A percentile compares a stretch with the other conserved stretches of the same genome.
Conservation (phyloP, 1,140 invertebrate species). For the Trichogramma pretiosum region DNA sequence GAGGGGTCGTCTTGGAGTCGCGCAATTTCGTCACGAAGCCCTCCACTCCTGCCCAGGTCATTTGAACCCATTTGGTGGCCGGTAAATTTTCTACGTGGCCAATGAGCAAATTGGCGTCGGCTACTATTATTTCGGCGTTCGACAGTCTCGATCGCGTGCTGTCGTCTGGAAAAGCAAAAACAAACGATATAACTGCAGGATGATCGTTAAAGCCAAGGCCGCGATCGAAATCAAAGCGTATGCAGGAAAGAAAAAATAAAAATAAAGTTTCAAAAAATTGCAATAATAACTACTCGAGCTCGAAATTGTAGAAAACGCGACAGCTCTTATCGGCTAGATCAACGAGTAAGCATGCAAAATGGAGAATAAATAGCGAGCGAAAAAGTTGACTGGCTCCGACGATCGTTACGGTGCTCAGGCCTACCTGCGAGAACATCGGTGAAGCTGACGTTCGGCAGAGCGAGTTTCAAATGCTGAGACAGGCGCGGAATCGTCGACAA, state of each 20-base stretch:
- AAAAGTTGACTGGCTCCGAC: no score
- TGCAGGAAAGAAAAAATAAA: no score
- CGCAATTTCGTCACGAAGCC: no score
- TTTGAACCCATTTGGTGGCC: conserved; percentile 43
- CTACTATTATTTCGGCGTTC: conserved; percentile 38
- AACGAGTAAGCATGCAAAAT: conserved; percentile 8
- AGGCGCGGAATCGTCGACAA: conserved; percentile 31
- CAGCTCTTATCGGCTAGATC: conserved; percentile 1
- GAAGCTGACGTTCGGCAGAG: conserved; percentile 27
- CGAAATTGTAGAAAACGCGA: neutral
- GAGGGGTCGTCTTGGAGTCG: no score
- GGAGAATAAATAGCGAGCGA: conserved; percentile 2
- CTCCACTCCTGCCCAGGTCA: conserved; percentile 47
- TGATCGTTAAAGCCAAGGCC: neutral
- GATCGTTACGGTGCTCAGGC: no score
- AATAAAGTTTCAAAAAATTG: neutral
- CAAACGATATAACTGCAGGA: neutral
- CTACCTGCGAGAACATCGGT: conserved; percentile 26
- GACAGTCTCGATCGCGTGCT: conserved; percentile 21
- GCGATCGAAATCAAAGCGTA: neutral
- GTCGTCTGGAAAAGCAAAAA: conserved; percentile 20
- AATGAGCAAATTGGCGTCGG: conserved; percentile 37
- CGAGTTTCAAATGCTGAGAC: conserved; percentile 25
- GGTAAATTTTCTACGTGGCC: conserved; percentile 34
- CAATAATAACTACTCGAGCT: neutral